Evolutionary conservation across 2,797 vertebrate species (phyloP).

Genomic region (Sebastes itinus): DNA sequence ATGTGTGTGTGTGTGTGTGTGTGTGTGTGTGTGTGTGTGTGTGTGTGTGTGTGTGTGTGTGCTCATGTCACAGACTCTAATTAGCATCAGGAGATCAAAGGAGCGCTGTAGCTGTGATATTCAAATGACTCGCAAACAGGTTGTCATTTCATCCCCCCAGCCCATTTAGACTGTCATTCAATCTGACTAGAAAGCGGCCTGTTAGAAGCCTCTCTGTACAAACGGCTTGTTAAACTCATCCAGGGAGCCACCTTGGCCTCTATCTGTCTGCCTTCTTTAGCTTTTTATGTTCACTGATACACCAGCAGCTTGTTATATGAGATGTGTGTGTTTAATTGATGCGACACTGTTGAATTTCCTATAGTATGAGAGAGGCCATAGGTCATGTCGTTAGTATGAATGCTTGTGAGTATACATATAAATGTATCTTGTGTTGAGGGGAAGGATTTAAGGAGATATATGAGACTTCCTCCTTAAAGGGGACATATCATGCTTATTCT

Average conservation of each 20-base stretch:
- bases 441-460: not conserved
- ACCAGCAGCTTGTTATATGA: not conserved
- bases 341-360: not conserved
- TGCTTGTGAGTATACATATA: not conserved
- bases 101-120: constrained; percentile 72
- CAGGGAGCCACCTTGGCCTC: not conserved
- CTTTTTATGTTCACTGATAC: not conserved
- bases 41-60: not conserved
- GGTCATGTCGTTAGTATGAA: not conserved
- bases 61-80: constrained; percentile 52
- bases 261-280: not conserved
- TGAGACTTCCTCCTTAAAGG: not conserved
- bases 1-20: too few relatives aligned
- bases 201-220: not conserved
- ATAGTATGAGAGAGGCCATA: not conserved
- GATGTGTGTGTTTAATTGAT: not conserved
- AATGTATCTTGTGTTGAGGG: not conserved
- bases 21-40: not conserved
- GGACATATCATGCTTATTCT: not conserved
- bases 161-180: constrained; percentile 27
- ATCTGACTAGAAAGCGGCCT: constrained; percentile 9
- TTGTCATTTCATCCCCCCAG: constrained; percentile 36
- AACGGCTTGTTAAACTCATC: not conserved
- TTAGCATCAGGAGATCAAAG: constrained; percentile 79
- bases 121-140: constrained; percentile 70